Evolutionary conservation across 2,797 vertebrate species (phyloP), one percentile per base, ranked within the genome.

Genomic region (Squalus acanthias): DNA sequence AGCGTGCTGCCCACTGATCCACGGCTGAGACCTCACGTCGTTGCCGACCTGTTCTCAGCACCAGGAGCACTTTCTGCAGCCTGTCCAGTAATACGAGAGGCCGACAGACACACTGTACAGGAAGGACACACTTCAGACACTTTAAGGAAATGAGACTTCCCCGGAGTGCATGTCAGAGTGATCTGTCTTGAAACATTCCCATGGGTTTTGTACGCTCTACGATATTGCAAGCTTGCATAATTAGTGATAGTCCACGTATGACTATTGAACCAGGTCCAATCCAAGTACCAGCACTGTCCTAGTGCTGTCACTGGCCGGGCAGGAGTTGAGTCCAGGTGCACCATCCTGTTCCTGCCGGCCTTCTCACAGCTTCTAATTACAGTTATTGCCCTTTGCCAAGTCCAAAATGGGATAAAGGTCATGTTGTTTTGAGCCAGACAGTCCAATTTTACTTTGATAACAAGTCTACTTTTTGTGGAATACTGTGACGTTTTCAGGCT

Each of bases 41-140:
- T 17, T 85, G 7, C 17, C 50, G 72, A 74, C 72, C 60, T 29
- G 53, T 12, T 22, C 85, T 29, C 50, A 57, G 22, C 50, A 33
- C 4, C 1, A 13, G 57, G 20, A 10, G 29, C 57, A 50, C 20
- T 6, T 1, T 91, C 57, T 63, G 57, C 88, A 91, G 57, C 60
- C 26, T 91, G 57, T 0, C 12, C 0, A 6, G 82, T 50, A 24
- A 7, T 9, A 91, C 15, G 0, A 29, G 60, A 2, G 60, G 29
- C 12, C 1, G 33, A 63, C 29, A n/a, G 60, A 63, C 12, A 13
- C 57, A 7, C 29, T 15, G 29, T 8, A 91, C 88, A 91, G 88
- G 88, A 91, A 91, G 88, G 88, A 65, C 88, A 91, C 33, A 91
- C 57, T 91, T 60, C 88, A 91, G 88, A 91, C 88, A n/a, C 60